Percentiles rank a stretch among this genome's conserved stretches.
Evolutionary conservation across 64 coral and sea anemone species (phyloP).

Genomic region (Stichodactyla mertensii): DNA sequence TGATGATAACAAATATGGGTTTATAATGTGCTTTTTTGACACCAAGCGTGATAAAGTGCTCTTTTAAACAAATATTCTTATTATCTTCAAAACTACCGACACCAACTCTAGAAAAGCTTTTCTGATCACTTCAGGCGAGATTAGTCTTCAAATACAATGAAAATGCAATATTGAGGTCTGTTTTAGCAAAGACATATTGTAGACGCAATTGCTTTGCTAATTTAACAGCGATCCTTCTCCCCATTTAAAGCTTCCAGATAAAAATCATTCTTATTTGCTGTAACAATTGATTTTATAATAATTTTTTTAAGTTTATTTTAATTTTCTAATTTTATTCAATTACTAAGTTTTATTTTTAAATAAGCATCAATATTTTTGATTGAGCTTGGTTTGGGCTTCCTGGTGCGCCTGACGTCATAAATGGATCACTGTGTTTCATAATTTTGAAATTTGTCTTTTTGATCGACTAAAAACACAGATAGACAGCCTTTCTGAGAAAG

Average conservation of each 20-base stretch:
- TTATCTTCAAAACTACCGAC: slow-evolving; percentile 12
- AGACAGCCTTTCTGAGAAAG: background rate
- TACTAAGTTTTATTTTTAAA: background rate
- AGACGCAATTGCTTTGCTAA: background rate
- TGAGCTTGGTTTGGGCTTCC: background rate
- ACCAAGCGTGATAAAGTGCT: background rate
- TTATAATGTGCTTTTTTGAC: slow-evolving; percentile 5
- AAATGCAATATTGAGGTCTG: background rate
- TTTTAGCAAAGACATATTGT: background rate
- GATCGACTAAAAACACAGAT: background rate
- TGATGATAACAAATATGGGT: background rate
- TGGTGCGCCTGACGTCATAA: background rate
- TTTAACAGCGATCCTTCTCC: background rate
- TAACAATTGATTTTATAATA: background rate
- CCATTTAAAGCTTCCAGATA: background rate
- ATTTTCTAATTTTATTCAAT: background rate
- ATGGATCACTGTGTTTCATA: background rate
- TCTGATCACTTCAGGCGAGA: slow-evolving; percentile 9
- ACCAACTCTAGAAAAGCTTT: slow-evolving; percentile 8
- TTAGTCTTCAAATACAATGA: background rate
- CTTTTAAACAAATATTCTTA: slow-evolving; percentile 7
- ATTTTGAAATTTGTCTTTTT: background rate
- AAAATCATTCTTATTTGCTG: background rate
- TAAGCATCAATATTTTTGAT: too few species aligned
- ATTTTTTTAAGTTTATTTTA: background rate